phyloP scores from a whole-genome alignment of 2,888 invertebrate genomes.

The Epirrita christyi region DNA sequence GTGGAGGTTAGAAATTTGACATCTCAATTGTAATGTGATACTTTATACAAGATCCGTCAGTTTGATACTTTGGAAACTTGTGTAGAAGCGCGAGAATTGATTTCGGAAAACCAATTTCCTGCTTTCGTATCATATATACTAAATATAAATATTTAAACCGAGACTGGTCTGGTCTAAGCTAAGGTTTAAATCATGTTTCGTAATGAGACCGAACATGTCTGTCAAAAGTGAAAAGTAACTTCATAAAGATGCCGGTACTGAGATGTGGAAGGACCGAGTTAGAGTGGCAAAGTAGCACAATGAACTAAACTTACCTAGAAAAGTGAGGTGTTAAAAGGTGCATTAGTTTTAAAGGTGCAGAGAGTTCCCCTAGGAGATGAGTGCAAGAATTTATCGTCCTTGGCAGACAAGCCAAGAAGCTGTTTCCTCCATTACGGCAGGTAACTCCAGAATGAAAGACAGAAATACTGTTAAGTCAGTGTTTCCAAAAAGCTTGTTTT shows the following conservation, averaged over 20 bases:
- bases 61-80: too few species aligned
- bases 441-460: not conserved
- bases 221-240: not conserved
- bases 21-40: too few species aligned
- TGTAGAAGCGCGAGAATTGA: too few species aligned
- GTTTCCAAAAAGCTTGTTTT: too few species aligned
- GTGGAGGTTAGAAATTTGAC: too few species aligned
- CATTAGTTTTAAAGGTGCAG: slow-evolving; percentile 2
- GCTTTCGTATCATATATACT: too few species aligned
- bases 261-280: not conserved
- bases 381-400: slow-evolving; percentile 10
- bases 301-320: not conserved
- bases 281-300: not conserved
- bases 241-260: not conserved
- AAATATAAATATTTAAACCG: too few species aligned
- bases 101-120: too few species aligned
- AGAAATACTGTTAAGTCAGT: not conserved
- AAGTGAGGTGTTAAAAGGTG: slow-evolving; percentile 10
- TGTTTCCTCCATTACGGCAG: slow-evolving; percentile 8
- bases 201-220: too few species aligned
- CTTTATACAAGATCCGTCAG: too few species aligned
- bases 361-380: slow-evolving; percentile 1
- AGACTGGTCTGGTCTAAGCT: too few species aligned
- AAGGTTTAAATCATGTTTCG: too few species aligned
- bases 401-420: slow-evolving; percentile 23